A percentile compares a stretch with the other conserved stretches of the same genome.
Evolutionary conservation across 1,140 invertebrate species (phyloP).

Genomic region (Xylocopa sonorina): DNA sequence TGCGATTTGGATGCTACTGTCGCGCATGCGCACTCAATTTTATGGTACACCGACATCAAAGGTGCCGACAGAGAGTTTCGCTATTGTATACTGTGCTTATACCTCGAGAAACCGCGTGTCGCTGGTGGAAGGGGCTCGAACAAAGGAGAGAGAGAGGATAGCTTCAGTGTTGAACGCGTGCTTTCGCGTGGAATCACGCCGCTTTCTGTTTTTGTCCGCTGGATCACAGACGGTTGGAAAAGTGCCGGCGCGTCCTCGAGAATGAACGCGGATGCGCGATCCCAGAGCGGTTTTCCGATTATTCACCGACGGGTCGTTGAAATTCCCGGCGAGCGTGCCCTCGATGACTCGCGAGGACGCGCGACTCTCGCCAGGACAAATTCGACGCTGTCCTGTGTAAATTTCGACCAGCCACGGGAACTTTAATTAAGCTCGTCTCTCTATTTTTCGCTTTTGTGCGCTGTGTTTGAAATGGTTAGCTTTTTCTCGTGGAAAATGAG

Average conservation of each 20-base stretch:
- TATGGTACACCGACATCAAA: too few species aligned
- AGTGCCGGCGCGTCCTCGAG: not conserved
- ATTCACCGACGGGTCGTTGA: not conserved
- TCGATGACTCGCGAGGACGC: not conserved
- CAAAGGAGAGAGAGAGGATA: not conserved
- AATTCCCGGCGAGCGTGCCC: not conserved
- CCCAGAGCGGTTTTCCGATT: conserved; percentile 4
- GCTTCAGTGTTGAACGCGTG: not conserved
- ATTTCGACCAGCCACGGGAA: not conserved
- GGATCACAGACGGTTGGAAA: not conserved
- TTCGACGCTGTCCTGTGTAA: not conserved
- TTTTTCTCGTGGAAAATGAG: not conserved
- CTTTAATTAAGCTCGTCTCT: conserved; percentile 17
- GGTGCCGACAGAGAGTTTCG: too few species aligned
- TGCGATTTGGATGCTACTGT: too few species aligned
- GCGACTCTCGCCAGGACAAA: not conserved
- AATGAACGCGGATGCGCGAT: not conserved
- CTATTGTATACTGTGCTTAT: too few species aligned
- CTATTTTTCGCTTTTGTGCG: not conserved
- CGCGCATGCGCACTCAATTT: too few species aligned
- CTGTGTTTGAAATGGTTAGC: not conserved
- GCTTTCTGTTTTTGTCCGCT: not conserved
- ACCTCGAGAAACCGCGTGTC: not conserved
- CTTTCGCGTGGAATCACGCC: not conserved
- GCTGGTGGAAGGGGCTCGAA: not conserved